These are phyloP conservation scores for Lagocephalus sceleratus DNA, from an alignment of 2,797 vertebrate species.

Conservation along the genomic window DNA sequence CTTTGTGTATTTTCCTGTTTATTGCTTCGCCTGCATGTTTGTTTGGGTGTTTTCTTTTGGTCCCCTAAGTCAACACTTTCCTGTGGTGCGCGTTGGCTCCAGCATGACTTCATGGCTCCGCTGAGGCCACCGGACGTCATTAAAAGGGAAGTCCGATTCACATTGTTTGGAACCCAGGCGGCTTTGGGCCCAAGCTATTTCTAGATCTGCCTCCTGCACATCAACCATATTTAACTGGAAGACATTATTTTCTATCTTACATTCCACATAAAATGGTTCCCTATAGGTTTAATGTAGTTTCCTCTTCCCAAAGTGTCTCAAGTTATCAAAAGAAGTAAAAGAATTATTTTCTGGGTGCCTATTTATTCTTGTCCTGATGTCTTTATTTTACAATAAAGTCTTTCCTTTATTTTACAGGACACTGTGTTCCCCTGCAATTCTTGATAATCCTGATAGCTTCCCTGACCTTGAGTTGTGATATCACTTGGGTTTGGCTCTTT, in stretches of 20 bases:
- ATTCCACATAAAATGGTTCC: constrained; percentile 36
- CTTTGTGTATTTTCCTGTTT: constrained; percentile 80
- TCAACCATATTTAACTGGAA: constrained; percentile 48
- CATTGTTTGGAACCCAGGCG: constrained; percentile 69
- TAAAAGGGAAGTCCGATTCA: constrained; percentile 71
- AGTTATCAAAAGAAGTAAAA: constrained; percentile 1
- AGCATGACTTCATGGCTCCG: constrained; percentile 48
- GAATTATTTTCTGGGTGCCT: background rate
- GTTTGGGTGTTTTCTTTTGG: constrained; percentile 76
- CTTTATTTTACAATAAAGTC: constrained; percentile 21
- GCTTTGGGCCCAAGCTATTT: constrained; percentile 67
- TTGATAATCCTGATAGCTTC: constrained; percentile 25
- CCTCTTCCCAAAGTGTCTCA: constrained; percentile 31
- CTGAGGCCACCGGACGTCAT: constrained; percentile 67
- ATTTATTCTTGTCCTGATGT: constrained; percentile 8
- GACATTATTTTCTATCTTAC: constrained; percentile 50
- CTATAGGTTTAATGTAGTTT: constrained; percentile 52
- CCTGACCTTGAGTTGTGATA: constrained; percentile 47
- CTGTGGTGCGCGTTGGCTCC: constrained; percentile 47
- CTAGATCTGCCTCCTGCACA: constrained; percentile 52
- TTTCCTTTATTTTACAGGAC: constrained; percentile 26
- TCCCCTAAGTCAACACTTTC: constrained; percentile 71
- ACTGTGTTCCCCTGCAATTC: constrained; percentile 24
- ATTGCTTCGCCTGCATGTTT: constrained; percentile 53
- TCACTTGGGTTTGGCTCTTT: constrained; percentile 39